These are phyloP conservation scores for Laterallus jamaicensis DNA, from an alignment of 2,113 vertebrate genomes.

Conservation along the genomic window DNA sequence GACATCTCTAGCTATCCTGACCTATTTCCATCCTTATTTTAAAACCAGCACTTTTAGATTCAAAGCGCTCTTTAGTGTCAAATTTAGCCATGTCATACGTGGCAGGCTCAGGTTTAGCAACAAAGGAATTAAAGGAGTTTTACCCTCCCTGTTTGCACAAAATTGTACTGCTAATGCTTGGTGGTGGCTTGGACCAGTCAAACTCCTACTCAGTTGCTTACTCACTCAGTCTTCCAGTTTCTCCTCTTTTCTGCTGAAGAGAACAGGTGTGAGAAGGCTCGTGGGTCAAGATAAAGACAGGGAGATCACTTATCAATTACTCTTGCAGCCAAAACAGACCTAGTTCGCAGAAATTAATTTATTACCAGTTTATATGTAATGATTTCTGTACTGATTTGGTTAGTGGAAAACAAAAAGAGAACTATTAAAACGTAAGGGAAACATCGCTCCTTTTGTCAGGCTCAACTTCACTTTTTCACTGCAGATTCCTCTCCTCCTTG, in stretches of 20 bases:
- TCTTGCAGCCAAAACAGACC: neutral
- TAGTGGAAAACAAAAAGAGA: neutral
- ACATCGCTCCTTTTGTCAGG: neutral
- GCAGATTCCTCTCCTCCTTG: neutral
- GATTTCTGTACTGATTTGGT: neutral
- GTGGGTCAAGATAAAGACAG: neutral
- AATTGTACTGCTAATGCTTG: neutral
- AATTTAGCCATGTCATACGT: neutral
- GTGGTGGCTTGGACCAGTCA: neutral
- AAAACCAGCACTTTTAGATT: neutral
- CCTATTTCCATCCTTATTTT: neutral
- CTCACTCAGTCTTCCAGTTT: neutral
- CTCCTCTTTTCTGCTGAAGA: neutral
- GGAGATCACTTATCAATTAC: neutral
- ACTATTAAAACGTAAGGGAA: neutral
- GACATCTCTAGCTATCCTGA: neutral
- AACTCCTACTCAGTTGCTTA: neutral
- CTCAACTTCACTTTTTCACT: neutral
- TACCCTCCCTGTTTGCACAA: neutral
- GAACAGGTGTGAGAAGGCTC: neutral
- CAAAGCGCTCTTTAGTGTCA: neutral
- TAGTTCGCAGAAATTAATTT: neutral
- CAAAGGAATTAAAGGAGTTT: neutral
- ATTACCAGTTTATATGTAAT: neutral
- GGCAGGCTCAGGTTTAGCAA: neutral